These are phyloP conservation scores for Mactra quadrangularis DNA, from an alignment of 1,140 invertebrate genomes.

Conservation along the genomic window DNA sequence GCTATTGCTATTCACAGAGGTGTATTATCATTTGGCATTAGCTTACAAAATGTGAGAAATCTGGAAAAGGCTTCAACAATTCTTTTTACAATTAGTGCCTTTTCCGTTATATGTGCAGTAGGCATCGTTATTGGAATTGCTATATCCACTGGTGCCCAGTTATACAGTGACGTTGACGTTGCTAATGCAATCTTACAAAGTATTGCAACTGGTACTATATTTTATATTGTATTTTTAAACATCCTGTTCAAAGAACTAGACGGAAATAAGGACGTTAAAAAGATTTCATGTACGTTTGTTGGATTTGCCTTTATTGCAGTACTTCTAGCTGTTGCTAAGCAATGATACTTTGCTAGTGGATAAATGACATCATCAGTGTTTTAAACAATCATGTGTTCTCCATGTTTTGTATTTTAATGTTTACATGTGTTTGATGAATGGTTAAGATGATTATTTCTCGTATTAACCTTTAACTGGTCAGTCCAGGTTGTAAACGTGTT, in stretches of 20 bases:
- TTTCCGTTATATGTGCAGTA: slow-evolving; percentile 89
- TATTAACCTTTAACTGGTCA: no score
- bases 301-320: slow-evolving; percentile 80
- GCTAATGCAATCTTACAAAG: slow-evolving; percentile 86
- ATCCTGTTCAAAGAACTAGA: slow-evolving; percentile 88
- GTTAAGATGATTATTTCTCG: no score
- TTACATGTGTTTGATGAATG: no score
- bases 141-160: slow-evolving; percentile 82
- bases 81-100: slow-evolving; percentile 82
- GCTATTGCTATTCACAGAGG: slow-evolving; percentile 76
- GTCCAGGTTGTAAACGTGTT: no score
- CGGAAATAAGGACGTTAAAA: slow-evolving; percentile 77
- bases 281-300: slow-evolving; percentile 79
- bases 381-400: no score
- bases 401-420: no score
- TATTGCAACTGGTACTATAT: slow-evolving; percentile 93
- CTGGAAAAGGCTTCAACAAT: slow-evolving; percentile 86
- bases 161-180: slow-evolving; percentile 81
- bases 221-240: slow-evolving; percentile 97
- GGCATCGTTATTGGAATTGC: slow-evolving; percentile 87
- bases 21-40: slow-evolving; percentile 77
- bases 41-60: slow-evolving; percentile 76
- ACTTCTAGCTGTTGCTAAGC: slow-evolving; percentile 74
- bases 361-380: no score
- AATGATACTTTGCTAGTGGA: no score